A percentile compares a stretch with the other conserved stretches of the same genome.
Evolutionary conservation across 64 coral and sea anemone genomes (phyloP).

Genomic region (Dendronephthya gigantea): DNA sequence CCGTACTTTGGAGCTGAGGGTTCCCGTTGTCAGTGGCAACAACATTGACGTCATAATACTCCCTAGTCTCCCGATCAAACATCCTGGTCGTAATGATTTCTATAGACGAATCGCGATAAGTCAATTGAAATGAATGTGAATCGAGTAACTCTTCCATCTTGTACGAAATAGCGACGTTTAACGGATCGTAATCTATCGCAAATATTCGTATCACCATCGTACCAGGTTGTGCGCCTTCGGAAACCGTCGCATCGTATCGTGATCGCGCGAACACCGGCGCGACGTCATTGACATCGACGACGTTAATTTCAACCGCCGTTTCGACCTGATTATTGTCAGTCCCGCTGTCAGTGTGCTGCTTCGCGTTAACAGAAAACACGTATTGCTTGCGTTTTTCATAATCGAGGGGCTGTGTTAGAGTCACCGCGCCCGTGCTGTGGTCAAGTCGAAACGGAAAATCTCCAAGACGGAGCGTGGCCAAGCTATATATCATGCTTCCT

Average conservation of each 20-base stretch:
- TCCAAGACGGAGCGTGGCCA: background rate
- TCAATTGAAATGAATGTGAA: background rate
- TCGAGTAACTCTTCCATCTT: background rate
- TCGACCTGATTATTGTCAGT: background rate
- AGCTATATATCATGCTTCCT: background rate
- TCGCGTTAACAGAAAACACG: background rate
- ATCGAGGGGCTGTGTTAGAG: background rate
- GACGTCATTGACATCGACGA: background rate
- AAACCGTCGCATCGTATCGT: background rate
- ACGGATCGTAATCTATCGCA: background rate
- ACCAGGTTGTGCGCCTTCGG: background rate
- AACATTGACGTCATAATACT: background rate
- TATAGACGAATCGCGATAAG: background rate
- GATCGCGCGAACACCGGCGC: background rate
- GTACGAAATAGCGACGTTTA: background rate
- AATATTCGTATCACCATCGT: background rate
- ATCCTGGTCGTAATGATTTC: background rate
- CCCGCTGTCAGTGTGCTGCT: background rate
- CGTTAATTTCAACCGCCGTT: background rate
- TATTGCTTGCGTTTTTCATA: background rate
- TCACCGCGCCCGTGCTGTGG: background rate
- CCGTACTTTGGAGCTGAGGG: background rate
- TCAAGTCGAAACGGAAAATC: background rate
- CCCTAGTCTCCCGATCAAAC: background rate
- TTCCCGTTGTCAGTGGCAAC: background rate